phyloP scores from a whole-genome alignment of 2,797 vertebrate genomes.

The Yasuhikotakia modesta region DNA sequence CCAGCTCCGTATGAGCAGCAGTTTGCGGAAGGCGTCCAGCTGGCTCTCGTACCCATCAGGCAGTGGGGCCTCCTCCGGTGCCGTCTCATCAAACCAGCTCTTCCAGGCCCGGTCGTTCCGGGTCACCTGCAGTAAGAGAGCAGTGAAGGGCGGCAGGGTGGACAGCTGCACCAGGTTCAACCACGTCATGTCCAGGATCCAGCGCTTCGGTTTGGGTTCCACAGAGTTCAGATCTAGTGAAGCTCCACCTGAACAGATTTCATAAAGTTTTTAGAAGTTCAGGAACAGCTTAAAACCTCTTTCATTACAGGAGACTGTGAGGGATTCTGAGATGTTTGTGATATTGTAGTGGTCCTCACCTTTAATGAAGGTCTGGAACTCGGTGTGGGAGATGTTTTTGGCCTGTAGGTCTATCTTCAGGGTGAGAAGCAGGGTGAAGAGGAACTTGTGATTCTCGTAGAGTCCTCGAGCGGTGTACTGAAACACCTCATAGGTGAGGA shows the following conservation, averaged over 20 bases:
- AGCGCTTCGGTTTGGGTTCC: slow-evolving; percentile 80
- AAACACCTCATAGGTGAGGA: slow-evolving; percentile 82
- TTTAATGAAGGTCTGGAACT: slow-evolving; percentile 85
- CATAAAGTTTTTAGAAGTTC: no score
- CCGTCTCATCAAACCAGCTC: slow-evolving; percentile 80
- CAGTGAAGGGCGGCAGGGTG: slow-evolving; percentile 71
- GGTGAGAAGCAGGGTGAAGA: slow-evolving; percentile 83
- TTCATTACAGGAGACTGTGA: no score
- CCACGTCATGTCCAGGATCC: slow-evolving; percentile 87
- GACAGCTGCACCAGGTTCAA: slow-evolving; percentile 85
- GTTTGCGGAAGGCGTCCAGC: slow-evolving; percentile 80
- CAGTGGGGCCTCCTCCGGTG: slow-evolving; percentile 76
- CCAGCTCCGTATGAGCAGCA: slow-evolving; percentile 85
- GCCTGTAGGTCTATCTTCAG: slow-evolving; percentile 84
- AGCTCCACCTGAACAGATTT: slow-evolving; percentile 73
- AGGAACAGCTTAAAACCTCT: no score
- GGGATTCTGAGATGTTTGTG: no score
- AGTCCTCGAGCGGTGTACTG: slow-evolving; percentile 80
- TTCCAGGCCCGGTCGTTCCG: slow-evolving; percentile 82
- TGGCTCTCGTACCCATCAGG: slow-evolving; percentile 80
- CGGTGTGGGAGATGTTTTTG: slow-evolving; percentile 77
- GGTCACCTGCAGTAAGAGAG: slow-evolving; percentile 77
- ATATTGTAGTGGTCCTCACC: slow-evolving; percentile 64
- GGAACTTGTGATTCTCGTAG: slow-evolving; percentile 83
- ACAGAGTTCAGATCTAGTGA: slow-evolving; percentile 84